phyloP scores from a whole-genome alignment of 2,797 vertebrate species.

The Cygnus olor region DNA sequence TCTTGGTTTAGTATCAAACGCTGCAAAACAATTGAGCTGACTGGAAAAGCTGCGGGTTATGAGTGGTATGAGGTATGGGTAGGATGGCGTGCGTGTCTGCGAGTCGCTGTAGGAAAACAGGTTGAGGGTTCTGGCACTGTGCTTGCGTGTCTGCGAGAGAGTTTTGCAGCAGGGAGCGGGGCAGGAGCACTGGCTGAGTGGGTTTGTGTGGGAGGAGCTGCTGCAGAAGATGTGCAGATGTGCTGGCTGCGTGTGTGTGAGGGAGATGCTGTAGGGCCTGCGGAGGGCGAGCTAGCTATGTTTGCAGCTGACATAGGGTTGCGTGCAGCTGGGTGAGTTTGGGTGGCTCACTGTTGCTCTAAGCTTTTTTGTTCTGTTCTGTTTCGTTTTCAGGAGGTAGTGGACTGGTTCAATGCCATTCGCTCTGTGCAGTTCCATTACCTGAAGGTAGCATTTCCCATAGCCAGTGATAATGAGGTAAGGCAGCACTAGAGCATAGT shows the following conservation, averaged over 20 bases:
- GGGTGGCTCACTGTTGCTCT: not conserved
- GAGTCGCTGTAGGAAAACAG: not conserved
- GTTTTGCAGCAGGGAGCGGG: slow-evolving; percentile 23
- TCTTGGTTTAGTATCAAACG: not conserved
- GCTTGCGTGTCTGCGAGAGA: not conserved
- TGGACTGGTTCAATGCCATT: slow-evolving; percentile 92
- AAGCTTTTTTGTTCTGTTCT: not conserved
- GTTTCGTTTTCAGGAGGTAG: slow-evolving; percentile 82
- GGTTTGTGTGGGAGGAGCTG: slow-evolving; percentile 18
- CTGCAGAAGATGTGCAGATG: not conserved
- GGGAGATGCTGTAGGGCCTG: not conserved
- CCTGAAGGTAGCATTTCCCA: slow-evolving; percentile 90
- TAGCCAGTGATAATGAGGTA: slow-evolving; percentile 87
- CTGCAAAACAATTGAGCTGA: not conserved
- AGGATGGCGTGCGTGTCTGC: not conserved
- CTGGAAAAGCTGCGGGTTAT: not conserved
- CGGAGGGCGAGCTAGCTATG: not conserved
- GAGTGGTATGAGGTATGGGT: not conserved
- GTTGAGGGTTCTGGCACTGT: not conserved
- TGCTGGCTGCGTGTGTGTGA: not conserved
- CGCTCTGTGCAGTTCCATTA: slow-evolving; percentile 90
- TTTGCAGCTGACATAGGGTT: not conserved
- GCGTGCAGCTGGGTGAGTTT: not conserved
- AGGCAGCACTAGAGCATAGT: not conserved
- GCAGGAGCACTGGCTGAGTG: not conserved